A percentile compares a stretch with the other conserved stretches of the same genome.
Conservation (phyloP, 2,888 invertebrate species). For the Adelphocoris suturalis region DNA sequence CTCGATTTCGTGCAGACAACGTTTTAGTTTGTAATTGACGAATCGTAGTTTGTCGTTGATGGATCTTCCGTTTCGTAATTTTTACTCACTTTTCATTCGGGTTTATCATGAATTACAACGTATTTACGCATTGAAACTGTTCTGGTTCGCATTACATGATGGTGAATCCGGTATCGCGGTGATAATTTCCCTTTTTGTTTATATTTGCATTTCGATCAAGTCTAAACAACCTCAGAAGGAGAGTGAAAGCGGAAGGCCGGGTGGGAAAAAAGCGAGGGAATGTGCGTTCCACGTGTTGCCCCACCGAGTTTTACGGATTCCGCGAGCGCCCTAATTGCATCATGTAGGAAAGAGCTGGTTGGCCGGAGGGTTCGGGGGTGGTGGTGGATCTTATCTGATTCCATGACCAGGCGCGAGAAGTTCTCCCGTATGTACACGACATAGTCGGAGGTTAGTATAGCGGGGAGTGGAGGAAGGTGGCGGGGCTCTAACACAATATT, state of each 20-base stretch:
- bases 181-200: neutral
- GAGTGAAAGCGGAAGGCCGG: neutral
- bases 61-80: too few relatives aligned
- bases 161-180: too few relatives aligned
- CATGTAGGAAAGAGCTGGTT: neutral
- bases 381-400: neutral
- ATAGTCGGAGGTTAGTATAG: neutral
- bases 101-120: too few relatives aligned
- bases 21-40: too few relatives aligned
- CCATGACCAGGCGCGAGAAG: constrained; percentile 1
- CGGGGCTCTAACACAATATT: neutral
- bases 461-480: too few relatives aligned
- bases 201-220: neutral
- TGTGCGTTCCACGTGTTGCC: constrained; percentile 14
- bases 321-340: neutral
- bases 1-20: too few relatives aligned
- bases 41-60: too few relatives aligned
- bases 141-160: too few relatives aligned
- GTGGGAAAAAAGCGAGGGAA: neutral
- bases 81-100: too few relatives aligned
- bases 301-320: constrained; percentile 2
- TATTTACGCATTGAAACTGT: too few relatives aligned
- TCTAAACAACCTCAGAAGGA: neutral
- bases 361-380: neutral
- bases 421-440: constrained; percentile 18